These are phyloP conservation scores for Benitochromis conjunctus DNA, from an alignment of 2,113 vertebrate species.

Conservation along the genomic window DNA sequence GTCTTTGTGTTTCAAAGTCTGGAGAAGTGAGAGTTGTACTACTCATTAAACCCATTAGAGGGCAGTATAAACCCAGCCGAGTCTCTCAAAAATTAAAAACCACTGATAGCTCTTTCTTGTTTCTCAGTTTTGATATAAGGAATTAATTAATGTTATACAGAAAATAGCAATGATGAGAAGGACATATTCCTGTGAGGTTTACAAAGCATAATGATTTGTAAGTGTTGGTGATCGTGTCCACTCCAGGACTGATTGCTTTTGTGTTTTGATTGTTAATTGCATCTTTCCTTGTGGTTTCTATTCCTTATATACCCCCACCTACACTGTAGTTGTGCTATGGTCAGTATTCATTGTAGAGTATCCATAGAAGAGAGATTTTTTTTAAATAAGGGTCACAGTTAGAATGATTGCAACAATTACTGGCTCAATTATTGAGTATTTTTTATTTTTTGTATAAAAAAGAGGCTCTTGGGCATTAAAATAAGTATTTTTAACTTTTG, in stretches of 20 bases:
- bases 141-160: background rate
- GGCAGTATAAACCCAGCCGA: conserved; percentile 48
- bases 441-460: background rate
- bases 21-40: background rate
- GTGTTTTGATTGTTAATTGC: conserved; percentile 42
- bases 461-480: background rate
- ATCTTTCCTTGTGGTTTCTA: background rate
- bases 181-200: background rate
- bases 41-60: conserved; percentile 31
- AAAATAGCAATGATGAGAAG: background rate
- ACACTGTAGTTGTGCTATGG: background rate
- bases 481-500: background rate
- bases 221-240: conserved; percentile 28
- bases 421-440: background rate
- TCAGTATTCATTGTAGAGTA: background rate
- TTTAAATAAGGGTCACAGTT: background rate
- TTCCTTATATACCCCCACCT: background rate
- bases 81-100: background rate
- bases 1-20: background rate
- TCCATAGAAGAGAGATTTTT: background rate
- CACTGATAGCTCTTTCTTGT: background rate
- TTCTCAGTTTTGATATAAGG: background rate
- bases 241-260: conserved; percentile 14
- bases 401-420: background rate
- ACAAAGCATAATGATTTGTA: conserved; percentile 20